Conservation (phyloP, 2,888 invertebrate species). For the Teinopalpus imperialis region DNA sequence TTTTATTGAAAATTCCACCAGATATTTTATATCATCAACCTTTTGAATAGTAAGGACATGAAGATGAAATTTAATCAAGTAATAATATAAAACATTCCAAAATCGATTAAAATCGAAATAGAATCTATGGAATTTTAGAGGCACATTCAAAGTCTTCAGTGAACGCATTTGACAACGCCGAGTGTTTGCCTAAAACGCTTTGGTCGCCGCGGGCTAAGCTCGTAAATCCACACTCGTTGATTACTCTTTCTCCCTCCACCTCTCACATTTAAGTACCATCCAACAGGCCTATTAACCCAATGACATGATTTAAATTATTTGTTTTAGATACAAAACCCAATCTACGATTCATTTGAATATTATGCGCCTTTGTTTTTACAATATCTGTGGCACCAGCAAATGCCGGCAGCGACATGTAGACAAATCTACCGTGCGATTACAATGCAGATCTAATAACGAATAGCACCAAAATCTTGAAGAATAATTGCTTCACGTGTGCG, state of each 20-base stretch:
- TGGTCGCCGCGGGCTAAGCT: conserved; percentile 44
- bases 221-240: conserved; percentile 68
- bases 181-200: conserved; percentile 17
- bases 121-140: background rate
- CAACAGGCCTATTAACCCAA: conserved; percentile 44
- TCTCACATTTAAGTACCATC: conserved; percentile 45
- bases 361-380: conserved; percentile 58
- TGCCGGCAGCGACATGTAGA: conserved; percentile 49
- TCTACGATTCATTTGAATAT: conserved; percentile 58
- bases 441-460: conserved; percentile 39
- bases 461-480: conserved; percentile 30
- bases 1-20: no score
- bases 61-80: no score
- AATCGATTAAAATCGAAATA: no score
- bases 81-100: no score
- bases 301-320: conserved; percentile 50
- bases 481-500: conserved; percentile 36
- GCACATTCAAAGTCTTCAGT: background rate
- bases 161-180: background rate
- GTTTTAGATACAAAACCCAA: conserved; percentile 46
- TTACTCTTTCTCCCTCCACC: conserved; percentile 49
- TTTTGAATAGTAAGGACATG: no score
- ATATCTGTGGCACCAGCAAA: conserved; percentile 41
- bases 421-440: conserved; percentile 33
- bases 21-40: no score